Evolutionary conservation across 2,888 invertebrate genomes (phyloP), one percentile per base, ranked within the genome.

Genomic region (Lepidonotus clava): DNA sequence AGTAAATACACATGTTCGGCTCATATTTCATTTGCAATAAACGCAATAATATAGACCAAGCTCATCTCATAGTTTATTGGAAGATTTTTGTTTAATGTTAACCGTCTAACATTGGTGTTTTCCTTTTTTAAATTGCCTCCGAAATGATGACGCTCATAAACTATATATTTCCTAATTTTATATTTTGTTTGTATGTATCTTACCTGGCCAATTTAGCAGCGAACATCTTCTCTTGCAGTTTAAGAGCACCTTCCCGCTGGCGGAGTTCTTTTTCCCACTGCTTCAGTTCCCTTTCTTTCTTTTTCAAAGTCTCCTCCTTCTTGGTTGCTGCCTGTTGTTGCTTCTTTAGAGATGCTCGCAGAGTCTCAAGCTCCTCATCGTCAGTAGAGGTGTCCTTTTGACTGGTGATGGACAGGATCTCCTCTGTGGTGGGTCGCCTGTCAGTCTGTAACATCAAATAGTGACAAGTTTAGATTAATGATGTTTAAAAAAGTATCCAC

Each of bases 251-350:
- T 61, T 61, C 61, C 28, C 5, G 61, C 61, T 61, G 61, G 11
- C 14, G 34, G 21, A 84, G 11, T 11, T 84, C 61, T 34, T 56
- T 66, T n/a, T 84, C 84, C 21, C 84, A 24, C 28, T 84, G 18
- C 32, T 66, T 41, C 18, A 84, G 66, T 0, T 38, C 56, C n/a
- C 1, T 2, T 28, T 84, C 84, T 28, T 36, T 84, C 28, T 36
- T 61, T 32, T 32, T 61, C 24, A 84, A 8, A 18, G 53, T 61
- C 41, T 84, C 84, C 36, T 84, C 84, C 41, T 34, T 34, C 71
- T 71, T 18, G 4, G 0, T 24, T 21, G 38, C 36, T 14, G 18
- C 18, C 4, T 36, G 71, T 4, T 34, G 34, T 24, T 71, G 36
- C 24, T 34, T n/a, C 71, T 18, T 34, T 18, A 83, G 56, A 8